Conservation (phyloP, 2,113 vertebrate genomes). For the Brachypodius melanocephalos region DNA sequence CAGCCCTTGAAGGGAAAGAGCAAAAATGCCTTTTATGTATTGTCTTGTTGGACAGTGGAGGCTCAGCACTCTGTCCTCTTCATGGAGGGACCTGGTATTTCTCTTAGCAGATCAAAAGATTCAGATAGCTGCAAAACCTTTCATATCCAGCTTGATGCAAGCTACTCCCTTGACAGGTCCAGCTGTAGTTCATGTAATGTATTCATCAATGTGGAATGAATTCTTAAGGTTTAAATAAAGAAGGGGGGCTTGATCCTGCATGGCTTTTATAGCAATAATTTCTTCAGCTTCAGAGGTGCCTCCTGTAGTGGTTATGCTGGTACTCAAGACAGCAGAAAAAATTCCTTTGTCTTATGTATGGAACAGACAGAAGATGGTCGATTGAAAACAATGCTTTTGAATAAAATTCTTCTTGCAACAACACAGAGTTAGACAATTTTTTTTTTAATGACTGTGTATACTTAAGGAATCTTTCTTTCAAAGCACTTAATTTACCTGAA, state of each 20-base stretch:
- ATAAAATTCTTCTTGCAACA: neutral
- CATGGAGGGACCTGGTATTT: neutral
- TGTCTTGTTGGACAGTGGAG: neutral
- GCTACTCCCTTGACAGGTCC: neutral
- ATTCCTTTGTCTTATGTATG: neutral
- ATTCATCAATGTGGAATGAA: neutral
- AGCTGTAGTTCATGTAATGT: neutral
- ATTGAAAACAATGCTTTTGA: neutral
- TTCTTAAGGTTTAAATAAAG: neutral
- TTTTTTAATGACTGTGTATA: fast-evolving
- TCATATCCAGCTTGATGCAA: neutral
- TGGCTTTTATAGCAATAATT: neutral
- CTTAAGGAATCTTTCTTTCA: neutral
- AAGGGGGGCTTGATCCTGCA: neutral
- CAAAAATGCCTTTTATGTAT: neutral
- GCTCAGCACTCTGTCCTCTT: neutral
- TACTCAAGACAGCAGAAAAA: neutral
- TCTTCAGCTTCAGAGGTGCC: neutral
- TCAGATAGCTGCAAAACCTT: neutral
- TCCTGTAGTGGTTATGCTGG: neutral
- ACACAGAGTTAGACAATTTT: neutral
- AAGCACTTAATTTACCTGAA: neutral
- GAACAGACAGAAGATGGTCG: neutral
- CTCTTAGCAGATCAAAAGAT: neutral
- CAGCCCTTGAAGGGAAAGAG: neutral